phyloP scores from a whole-genome alignment of 2,113 vertebrate genomes.

The Turdus rufiventris region DNA sequence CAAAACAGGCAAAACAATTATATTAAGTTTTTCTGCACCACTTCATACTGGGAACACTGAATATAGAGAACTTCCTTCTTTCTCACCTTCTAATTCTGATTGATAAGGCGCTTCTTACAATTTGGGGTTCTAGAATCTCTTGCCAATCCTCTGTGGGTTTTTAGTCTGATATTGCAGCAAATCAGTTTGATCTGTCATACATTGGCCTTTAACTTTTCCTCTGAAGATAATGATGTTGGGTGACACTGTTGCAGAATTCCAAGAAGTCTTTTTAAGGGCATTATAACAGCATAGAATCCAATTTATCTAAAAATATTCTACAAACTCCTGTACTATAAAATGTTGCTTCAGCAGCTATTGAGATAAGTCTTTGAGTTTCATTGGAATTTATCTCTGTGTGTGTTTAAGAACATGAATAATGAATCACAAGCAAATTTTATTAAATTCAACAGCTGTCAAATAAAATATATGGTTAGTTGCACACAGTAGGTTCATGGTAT shows the following conservation, averaged over 20 bases:
- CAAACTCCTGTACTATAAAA: not conserved
- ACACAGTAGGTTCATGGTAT: not conserved
- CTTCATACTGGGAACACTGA: not conserved
- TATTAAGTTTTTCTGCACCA: not conserved
- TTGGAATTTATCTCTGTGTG: conserved; percentile 7
- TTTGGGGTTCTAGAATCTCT: not conserved
- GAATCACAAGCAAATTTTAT: conserved; percentile 22
- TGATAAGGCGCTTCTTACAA: not conserved
- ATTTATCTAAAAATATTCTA: not conserved
- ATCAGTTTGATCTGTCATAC: not conserved
- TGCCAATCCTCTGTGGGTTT: not conserved
- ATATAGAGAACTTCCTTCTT: not conserved
- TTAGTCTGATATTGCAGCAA: not conserved
- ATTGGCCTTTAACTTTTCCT: not conserved
- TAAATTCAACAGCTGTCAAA: not conserved
- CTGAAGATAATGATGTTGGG: not conserved
- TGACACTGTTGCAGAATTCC: not conserved
- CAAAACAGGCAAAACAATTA: not conserved
- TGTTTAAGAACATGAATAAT: conserved; percentile 6
- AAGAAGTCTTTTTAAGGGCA: not conserved
- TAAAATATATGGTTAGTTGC: not conserved
- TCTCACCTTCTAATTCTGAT: not conserved
- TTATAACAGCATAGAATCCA: not conserved
- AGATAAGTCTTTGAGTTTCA: not conserved
- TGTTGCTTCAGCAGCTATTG: not conserved